A percentile compares a stretch with the other conserved stretches of the same genome.
Evolutionary conservation across 2,113 vertebrate species (phyloP).

Genomic region (Scartelaos histophorus): DNA sequence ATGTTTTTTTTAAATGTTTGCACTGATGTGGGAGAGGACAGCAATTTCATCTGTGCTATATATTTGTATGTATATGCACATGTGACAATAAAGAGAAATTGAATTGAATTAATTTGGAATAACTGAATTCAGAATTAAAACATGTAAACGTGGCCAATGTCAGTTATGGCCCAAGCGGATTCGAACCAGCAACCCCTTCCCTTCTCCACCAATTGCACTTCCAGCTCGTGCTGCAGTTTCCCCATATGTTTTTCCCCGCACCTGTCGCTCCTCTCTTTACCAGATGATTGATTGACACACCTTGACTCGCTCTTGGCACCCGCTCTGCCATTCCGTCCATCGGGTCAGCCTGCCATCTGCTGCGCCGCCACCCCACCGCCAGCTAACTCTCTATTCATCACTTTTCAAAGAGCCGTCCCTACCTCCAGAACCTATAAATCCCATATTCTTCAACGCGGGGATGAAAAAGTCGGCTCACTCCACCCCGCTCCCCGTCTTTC

Average conservation of each 20-base stretch:
- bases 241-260: background rate
- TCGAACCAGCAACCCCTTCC: background rate
- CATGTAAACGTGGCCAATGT: no score
- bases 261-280: background rate
- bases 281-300: conserved; percentile 43
- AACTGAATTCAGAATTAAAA: no score
- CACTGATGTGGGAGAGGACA: no score
- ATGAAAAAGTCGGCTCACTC: conserved; percentile 41
- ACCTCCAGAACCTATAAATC: background rate
- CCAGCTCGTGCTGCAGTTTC: background rate
- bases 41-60: no score
- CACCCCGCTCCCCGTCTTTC: conserved; percentile 48
- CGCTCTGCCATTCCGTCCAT: conserved; percentile 8
- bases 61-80: no score
- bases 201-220: background rate
- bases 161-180: no score
- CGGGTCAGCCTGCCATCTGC: conserved; percentile 29
- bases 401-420: conserved; percentile 18
- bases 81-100: no score
- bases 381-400: conserved; percentile 1
- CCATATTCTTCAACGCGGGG: conserved; percentile 11
- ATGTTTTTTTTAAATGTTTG: no score
- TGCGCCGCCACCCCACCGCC: background rate
- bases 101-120: no score
- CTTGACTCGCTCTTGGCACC: conserved; percentile 31